Base-by-base conservation (phyloP, 1,140 invertebrate genomes). In the Brachionus asplanchnoidis region DNA sequence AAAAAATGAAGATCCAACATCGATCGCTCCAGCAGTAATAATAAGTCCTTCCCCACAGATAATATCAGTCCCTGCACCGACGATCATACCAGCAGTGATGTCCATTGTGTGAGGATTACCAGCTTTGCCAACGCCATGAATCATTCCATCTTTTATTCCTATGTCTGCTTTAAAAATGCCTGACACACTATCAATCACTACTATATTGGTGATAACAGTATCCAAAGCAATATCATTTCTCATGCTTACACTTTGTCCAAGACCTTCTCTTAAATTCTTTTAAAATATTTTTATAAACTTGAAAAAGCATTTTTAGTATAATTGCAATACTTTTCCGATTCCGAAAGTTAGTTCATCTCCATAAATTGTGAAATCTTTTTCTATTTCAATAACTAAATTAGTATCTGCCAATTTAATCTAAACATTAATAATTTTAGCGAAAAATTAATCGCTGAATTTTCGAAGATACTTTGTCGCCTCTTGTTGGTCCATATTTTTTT, bases 331-430 rank as follows among this genome's bases (percentile, higher is more conserved):
- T 86, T 90, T 90, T 60, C 89, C 89, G 23, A 88, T 88, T n/a
- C 89, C 89, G 86, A 90, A 90, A 84, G 89, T 90, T 44, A 88
- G 87, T 84, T 90, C 89, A 56, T 90, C 89, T 20, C 89, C 89
- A 85, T 90, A 89, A 8, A 87, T 85, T 23, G 88, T 87, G 65
- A 86, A 87, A 85, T 90, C 89, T 83, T 86, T 87, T 86, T 89
- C 89, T 9, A 90, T 88, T 86, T 90, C 88, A 28, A 90, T 85
- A 0, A 89, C 50, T 32, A 90, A 84, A 60, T 85, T 87, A 0
- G 87, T 90, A 82, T 90, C 89, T 4, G 88, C 89, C 1, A 90
- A 85, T 6, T 88, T 86, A 4, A 90, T 42, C 88, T 89, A 28
- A 75, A 68, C 46, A 42, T 11, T 36, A 65, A 17, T 8, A 70